Base-by-base conservation (phyloP, 2,888 invertebrate genomes). In the Brachypalpus laphriformis region DNA sequence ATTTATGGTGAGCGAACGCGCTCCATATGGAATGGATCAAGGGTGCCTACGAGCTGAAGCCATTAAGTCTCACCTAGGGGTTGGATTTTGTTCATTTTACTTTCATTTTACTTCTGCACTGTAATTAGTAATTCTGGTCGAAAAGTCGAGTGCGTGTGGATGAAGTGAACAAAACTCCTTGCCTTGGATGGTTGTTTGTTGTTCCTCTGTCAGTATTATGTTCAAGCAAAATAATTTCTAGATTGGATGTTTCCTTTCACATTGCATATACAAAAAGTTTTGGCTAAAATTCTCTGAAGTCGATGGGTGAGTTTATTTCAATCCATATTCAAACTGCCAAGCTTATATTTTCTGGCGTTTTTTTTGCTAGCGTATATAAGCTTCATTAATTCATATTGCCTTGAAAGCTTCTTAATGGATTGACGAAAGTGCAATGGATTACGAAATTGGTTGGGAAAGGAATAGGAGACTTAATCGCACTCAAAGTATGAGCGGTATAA, bases 21-120 rank as follows among this genome's bases (percentile, higher is more conserved):
- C 57, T 72, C 68, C 83, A 83, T 74, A 70, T 78, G 80, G 83
- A 18, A 80, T 63, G 54, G 51, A 83, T 83, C 74, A 49, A 34
- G 63, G 71, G 16, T 54, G 59, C 37, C 25, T 20, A 68, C 61
- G 54, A 61, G 61, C 68, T 74, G 72, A 78, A 70, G 63, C 47
- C 78, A 70, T 83, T 78, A 72, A 61, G 66, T 82, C 78, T 72
- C 82, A 82, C 82, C 82, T 78, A 42, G 56, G 47, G 68, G 68
- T 22, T 61, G 61, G 47, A 61, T 31, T 40, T 16, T 47, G 37
- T 59, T n/a, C n/a, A n/a, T 25, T 45, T 11, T 16, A 18, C n/a
- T 45, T 14, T 47, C n/a, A 22, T 37, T 51, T 14, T 28, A 51
- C 18, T 18, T 45, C 45, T 37, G 25, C 40, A 40, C 14, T 7